Percentiles rank a stretch among this genome's conserved stretches.
Conservation (phyloP, 92 coral and sea anemone genomes). For the Desmophyllum pertusum region DNA sequence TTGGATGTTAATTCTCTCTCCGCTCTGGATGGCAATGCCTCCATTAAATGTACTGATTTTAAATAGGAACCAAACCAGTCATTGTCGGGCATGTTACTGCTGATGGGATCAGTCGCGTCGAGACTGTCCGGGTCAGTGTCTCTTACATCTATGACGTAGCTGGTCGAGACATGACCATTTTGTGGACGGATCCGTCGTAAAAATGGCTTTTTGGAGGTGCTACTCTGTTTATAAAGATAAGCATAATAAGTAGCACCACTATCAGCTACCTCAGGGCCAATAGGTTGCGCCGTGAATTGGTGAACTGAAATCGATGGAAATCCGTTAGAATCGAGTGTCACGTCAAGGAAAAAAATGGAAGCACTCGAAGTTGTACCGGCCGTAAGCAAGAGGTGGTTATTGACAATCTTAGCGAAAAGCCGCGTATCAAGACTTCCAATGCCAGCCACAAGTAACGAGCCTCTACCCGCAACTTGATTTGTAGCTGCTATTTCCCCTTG, state of each 20-base stretch:
- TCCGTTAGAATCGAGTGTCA: not conserved
- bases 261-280: conserved; percentile 20
- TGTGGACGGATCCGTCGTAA: conserved; percentile 7
- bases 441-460: conserved; percentile 1
- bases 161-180: not conserved
- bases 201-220: not conserved
- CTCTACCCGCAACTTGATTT: not conserved
- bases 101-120: conserved; percentile 2
- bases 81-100: conserved; percentile 17
- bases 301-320: not conserved
- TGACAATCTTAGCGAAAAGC: conserved; percentile 14
- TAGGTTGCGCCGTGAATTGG: not conserved
- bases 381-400: conserved; percentile 22
- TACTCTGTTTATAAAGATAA: conserved; percentile 13
- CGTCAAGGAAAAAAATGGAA: conserved; percentile 12
- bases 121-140: not conserved
- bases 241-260: conserved; percentile 22
- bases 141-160: not conserved
- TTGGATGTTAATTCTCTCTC: conserved; percentile 14
- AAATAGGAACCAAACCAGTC: conserved; percentile 42
- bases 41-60: conserved; percentile 28
- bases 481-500: not conserved
- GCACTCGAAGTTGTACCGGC: conserved; percentile 26
- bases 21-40: conserved; percentile 30
- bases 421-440: conserved; percentile 19